phyloP scores from a whole-genome alignment of 2,113 vertebrate species.

The Pygoscelis antarcticus region DNA sequence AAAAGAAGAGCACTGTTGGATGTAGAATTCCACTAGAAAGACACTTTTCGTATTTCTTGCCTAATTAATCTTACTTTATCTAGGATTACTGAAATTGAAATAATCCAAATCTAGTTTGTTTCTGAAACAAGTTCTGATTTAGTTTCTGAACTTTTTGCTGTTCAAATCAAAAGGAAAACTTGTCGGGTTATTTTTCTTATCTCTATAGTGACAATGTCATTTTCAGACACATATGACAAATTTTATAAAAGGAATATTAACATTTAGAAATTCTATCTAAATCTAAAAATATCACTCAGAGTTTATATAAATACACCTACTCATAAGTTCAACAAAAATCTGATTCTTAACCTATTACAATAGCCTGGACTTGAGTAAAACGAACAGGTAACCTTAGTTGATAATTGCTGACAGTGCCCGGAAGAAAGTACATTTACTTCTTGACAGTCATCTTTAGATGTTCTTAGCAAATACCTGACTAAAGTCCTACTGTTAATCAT shows the following conservation, averaged over 20 bases:
- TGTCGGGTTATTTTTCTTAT: neutral
- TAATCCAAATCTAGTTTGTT: neutral
- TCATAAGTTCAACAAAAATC: neutral
- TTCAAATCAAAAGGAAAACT: neutral
- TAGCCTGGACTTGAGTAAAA: neutral
- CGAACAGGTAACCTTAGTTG: neutral
- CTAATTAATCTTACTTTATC: neutral
- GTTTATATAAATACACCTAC: neutral
- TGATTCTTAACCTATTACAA: neutral
- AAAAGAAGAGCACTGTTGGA: neutral
- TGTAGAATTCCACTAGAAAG: neutral
- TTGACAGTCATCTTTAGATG: neutral
- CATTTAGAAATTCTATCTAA: neutral
- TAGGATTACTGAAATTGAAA: neutral
- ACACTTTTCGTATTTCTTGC: neutral
- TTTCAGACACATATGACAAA: neutral
- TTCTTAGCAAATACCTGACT: neutral
- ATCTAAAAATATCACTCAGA: neutral
- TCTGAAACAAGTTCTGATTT: neutral
- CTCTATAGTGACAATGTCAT: neutral
- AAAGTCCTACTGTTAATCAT: conserved; percentile 35
- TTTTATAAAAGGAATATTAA: neutral
- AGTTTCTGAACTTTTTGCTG: neutral
- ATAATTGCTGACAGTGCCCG: neutral
- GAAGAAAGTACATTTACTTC: neutral